phyloP scores from a whole-genome alignment of 2,888 invertebrate genomes.

The Lithophane leautieri region DNA sequence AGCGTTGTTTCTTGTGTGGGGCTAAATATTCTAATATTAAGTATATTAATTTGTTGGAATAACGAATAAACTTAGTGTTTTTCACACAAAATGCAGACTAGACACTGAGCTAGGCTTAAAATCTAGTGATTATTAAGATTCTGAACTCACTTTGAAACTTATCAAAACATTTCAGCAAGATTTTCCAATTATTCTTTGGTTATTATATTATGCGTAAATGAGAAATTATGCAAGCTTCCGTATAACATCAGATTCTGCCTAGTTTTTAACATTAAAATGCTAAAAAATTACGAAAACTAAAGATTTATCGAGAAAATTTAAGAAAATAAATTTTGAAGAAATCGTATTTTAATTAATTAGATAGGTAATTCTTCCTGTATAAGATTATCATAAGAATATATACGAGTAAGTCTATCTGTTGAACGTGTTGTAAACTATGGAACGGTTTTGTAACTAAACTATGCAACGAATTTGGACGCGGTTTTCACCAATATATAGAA shows the following conservation, averaged over 20 bases:
- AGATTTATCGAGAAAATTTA: neutral
- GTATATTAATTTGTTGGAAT: slow-evolving; percentile 9
- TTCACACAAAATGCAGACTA: neutral
- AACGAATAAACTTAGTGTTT: neutral
- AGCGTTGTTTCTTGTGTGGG: neutral
- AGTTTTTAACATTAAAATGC: neutral
- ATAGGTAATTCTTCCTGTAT: neutral
- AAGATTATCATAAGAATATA: too few species aligned
- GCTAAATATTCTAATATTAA: slow-evolving; percentile 10
- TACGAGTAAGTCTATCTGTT: too few species aligned
- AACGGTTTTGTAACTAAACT: too few species aligned
- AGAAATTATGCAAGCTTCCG: neutral
- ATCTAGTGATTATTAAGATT: neutral
- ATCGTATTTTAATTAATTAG: neutral
- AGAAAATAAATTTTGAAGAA: too few species aligned
- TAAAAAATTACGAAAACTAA: neutral
- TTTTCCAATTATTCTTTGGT: neutral
- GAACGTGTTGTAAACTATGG: too few species aligned
- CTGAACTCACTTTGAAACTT: neutral
- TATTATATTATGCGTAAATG: neutral
- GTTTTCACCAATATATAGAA: too few species aligned
- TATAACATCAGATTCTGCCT: neutral
- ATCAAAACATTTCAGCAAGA: neutral
- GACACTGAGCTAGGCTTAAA: neutral
- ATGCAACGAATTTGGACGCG: too few species aligned